Evolutionary conservation across 2,113 vertebrate species (phyloP), one percentile per base, ranked within the genome.

Genomic region (Salvelinus sp.): DNA sequence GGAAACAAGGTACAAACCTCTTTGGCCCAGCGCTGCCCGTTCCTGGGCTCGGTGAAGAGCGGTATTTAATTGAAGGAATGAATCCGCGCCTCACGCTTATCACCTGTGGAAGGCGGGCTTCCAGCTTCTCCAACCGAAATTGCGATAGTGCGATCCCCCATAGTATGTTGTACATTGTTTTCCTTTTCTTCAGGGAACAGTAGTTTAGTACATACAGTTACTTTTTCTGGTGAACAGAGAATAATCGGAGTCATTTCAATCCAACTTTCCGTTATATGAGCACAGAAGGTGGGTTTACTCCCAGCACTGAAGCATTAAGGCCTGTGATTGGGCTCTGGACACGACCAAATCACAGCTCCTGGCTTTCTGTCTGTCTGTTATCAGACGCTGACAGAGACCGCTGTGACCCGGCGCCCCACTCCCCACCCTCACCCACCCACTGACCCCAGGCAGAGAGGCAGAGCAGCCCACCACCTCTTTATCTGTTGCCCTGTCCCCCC

Each of bases 361-460:
- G 83, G 85, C 74, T 84, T 76, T 73, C 74, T 44, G 73, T 54
- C 50, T 54, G 12, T 50, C 58, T 23, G 81, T 91, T 92, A 92
- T 92, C 89, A 88, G 92, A 76, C 87, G 82, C 81, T 88, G 90
- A 91, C 91, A 92, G 88, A 5, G 79, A 69, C 75, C 69, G 77
- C 38, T 83, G 83, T 91, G 90, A 91, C 70, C 82, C 16, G 70
- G 16, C 12, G 4, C 14, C 3, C 50, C 50, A 54, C 50, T 54
- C 50, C 38, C 7, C 82, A 79, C 77, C 84, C 3, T 4, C 30
- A 4, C 30, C 38, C 38, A 10, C 38, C 9, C 80, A 77, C 84
- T 83, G 33, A 82, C 85, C 84, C 74, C 82, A 48, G 66, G 82
- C 38, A 44, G 38, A 44, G 38, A 44, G 38, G 38, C 62, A 81